Percentiles rank a stretch among this genome's conserved stretches.
These are phyloP conservation scores for Spermophilus dauricus DNA, from an alignment of 2,113 vertebrate species.

Conservation along the genomic window DNA sequence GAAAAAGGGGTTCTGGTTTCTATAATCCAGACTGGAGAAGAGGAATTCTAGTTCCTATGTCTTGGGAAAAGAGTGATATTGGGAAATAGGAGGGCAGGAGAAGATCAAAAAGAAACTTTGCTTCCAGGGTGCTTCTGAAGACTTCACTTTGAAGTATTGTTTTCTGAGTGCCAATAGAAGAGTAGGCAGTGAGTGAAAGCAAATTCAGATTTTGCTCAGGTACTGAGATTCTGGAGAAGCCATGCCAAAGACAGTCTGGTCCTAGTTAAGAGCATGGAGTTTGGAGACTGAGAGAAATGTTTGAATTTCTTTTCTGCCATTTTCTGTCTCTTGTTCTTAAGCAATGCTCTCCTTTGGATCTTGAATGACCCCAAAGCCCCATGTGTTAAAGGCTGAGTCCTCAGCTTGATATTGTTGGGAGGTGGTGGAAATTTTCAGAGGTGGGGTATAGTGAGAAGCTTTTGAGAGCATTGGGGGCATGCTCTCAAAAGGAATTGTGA, in stretches of 20 bases:
- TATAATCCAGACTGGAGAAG: not conserved
- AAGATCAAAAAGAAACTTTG: not conserved
- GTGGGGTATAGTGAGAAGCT: too few species aligned
- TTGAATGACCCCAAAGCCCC: not conserved
- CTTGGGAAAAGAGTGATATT: not conserved
- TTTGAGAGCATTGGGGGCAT: too few species aligned
- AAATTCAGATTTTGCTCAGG: not conserved
- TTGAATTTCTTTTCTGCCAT: not conserved
- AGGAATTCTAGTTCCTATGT: not conserved
- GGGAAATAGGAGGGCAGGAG: not conserved
- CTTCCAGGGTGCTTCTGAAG: not conserved
- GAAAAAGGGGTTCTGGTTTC: not conserved
- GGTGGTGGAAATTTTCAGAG: not conserved
- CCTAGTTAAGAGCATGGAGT: not conserved
- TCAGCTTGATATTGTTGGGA: not conserved
- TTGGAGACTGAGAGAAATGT: not conserved
- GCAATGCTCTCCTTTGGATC: not conserved
- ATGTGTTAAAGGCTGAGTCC: not conserved
- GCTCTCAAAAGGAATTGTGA: not conserved
- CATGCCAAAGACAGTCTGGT: not conserved
- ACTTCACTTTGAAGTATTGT: not conserved
- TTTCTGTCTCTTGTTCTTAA: not conserved
- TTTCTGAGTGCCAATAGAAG: not conserved
- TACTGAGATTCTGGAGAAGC: not conserved
- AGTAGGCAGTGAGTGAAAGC: not conserved